Conservation (phyloP, 2,888 invertebrate species). For the Amphiduros pacificus region DNA sequence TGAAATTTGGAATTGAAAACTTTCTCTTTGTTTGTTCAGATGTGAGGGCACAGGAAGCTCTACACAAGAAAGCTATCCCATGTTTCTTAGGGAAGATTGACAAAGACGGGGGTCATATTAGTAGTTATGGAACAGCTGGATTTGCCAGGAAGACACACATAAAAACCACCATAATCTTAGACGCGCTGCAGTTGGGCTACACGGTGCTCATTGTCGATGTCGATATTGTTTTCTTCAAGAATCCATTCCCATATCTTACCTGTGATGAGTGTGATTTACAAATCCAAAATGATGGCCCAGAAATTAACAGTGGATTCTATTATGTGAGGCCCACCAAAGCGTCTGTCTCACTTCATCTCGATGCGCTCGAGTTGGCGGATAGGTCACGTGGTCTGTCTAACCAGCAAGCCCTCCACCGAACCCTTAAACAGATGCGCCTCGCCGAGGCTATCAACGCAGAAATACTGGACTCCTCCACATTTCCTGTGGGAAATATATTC, state of each 20-base stretch:
- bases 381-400: not conserved
- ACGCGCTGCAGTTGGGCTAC: conserved; percentile 15
- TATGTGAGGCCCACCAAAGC: conserved; percentile 2
- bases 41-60: not conserved
- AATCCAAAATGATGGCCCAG: not conserved
- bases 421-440: not conserved
- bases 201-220: conserved; percentile 23
- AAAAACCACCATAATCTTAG: conserved; percentile 14
- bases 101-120: not conserved
- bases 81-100: conserved; percentile 2
- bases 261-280: conserved; percentile 9
- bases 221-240: conserved; percentile 24
- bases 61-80: not conserved
- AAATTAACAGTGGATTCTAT: conserved; percentile 11
- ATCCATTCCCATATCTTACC: conserved; percentile 18
- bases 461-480: not conserved
- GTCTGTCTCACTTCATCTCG: not conserved
- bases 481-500: conserved; percentile 2
- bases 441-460: not conserved
- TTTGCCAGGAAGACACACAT: conserved; percentile 9
- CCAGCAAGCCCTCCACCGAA: not conserved
- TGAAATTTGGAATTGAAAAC: conserved; percentile 21
- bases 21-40: conserved; percentile 26
- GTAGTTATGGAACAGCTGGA: not conserved
- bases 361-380: conserved; percentile 1